A percentile compares a stretch with the other conserved stretches of the same genome.
Conservation (phyloP, 2,888 invertebrate genomes). For the Hemithea aestivaria region DNA sequence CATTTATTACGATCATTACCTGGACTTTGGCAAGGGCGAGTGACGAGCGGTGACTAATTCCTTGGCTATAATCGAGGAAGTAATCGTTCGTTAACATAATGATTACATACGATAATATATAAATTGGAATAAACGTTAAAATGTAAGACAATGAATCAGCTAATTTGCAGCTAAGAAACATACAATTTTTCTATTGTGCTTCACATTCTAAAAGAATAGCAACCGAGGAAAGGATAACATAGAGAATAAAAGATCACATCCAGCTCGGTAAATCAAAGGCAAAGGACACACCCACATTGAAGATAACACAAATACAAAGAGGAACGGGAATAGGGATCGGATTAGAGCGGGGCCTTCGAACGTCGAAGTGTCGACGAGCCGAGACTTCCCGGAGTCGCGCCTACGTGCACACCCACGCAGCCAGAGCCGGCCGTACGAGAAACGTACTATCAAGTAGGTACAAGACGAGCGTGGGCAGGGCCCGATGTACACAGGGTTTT, state of each 20-base stretch:
- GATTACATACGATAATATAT: too few species aligned
- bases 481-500: too few species aligned
- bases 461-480: too few species aligned
- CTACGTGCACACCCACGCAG: constrained; percentile 1
- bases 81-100: background rate
- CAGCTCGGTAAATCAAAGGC: constrained; percentile 4
- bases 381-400: constrained; percentile 16
- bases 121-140: too few species aligned
- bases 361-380: background rate
- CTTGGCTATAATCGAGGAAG: constrained; percentile 5
- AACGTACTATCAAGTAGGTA: too few species aligned
- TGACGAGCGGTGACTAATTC: constrained; percentile 11
- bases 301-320: constrained; percentile 5
- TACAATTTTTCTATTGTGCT: too few species aligned
- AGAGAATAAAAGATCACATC: background rate
- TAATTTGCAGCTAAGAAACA: too few species aligned
- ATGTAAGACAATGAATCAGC: too few species aligned
- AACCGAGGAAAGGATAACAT: background rate
- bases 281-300: constrained; percentile 5
- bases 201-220: too few species aligned
- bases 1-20: constrained; percentile 15
- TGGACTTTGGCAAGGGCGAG: constrained; percentile 16
- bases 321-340: constrained; percentile 2
- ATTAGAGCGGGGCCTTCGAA: constrained; percentile 1
- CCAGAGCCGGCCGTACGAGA: background rate